Percentiles rank a stretch among this genome's conserved stretches.
Evolutionary conservation across 1,140 invertebrate genomes (phyloP).

Genomic region (Pachyrhynchus sulphureomaculatus): DNA sequence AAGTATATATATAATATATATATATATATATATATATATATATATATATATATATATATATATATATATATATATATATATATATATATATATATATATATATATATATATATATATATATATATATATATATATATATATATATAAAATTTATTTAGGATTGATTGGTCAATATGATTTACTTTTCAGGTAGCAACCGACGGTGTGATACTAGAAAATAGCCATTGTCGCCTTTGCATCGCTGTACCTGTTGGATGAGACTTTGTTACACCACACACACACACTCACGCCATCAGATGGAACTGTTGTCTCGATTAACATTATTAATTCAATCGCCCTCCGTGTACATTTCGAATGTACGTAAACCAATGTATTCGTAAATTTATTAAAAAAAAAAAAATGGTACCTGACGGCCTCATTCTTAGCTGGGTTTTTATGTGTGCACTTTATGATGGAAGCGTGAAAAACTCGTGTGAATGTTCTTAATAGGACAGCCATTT

Average conservation of each 20-base stretch:
- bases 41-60: too few relatives aligned
- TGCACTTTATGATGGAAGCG: too few relatives aligned
- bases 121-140: too few relatives aligned
- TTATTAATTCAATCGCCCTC: slow-evolving; percentile 14
- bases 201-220: slow-evolving; percentile 41
- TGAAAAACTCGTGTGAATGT: too few relatives aligned
- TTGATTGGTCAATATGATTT: slow-evolving; percentile 1
- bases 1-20: too few relatives aligned
- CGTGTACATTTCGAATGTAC: slow-evolving; percentile 35
- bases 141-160: too few relatives aligned
- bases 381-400: slow-evolving; percentile 21
- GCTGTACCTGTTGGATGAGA: slow-evolving; percentile 45
- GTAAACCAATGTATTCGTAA: slow-evolving; percentile 11
- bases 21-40: too few relatives aligned
- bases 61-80: too few relatives aligned
- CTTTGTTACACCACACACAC: background rate
- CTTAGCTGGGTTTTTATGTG: too few relatives aligned
- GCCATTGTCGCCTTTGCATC: slow-evolving; percentile 51
- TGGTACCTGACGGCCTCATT: slow-evolving; percentile 43
- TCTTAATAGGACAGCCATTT: too few relatives aligned
- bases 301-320: slow-evolving; percentile 12
- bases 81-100: too few relatives aligned
- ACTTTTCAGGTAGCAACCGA: slow-evolving; percentile 46
- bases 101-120: too few relatives aligned
- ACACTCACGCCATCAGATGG: slow-evolving; percentile 32